Conservation (phyloP, 2,797 vertebrate genomes). For the Ctenosaura bakeri region DNA sequence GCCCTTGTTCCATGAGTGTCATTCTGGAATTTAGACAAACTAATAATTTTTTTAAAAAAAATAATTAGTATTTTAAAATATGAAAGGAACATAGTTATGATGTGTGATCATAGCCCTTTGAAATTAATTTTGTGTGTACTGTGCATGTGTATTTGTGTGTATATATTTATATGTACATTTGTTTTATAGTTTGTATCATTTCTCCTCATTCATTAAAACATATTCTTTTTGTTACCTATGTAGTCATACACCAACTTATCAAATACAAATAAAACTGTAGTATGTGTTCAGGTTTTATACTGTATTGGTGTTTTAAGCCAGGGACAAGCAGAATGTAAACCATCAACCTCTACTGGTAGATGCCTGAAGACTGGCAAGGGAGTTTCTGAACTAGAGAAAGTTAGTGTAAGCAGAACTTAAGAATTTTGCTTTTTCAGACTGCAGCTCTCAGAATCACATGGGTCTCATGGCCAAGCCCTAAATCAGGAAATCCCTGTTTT, state of each 20-base stretch:
- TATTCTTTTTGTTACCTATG: constrained; percentile 32
- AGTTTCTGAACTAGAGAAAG: background rate
- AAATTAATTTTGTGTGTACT: constrained; percentile 7
- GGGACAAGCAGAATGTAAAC: background rate
- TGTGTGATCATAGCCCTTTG: constrained; percentile 22
- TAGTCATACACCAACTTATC: background rate
- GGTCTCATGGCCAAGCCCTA: too few relatives aligned
- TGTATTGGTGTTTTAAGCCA: constrained; percentile 7
- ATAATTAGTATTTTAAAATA: constrained; percentile 26
- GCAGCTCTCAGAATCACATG: too few relatives aligned
- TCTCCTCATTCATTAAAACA: constrained; percentile 26
- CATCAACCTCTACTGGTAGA: background rate
- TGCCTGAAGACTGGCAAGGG: background rate
- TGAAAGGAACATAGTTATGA: background rate
- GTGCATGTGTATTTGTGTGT: constrained; percentile 4
- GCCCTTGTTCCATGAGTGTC: constrained; percentile 3
- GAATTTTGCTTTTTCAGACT: background rate
- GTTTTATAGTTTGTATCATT: constrained; percentile 13
- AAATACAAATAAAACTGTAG: constrained; percentile 27
- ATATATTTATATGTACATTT: constrained; percentile 33
- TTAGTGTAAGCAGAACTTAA: background rate
- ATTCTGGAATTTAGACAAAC: constrained; percentile 24
- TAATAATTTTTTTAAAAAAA: background rate
- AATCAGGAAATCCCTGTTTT: background rate
- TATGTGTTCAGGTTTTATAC: background rate